Percentiles rank a stretch among this genome's conserved stretches.
Conservation (phyloP, 2,797 vertebrate genomes). For the Schizopygopsis pylzovi region DNA sequence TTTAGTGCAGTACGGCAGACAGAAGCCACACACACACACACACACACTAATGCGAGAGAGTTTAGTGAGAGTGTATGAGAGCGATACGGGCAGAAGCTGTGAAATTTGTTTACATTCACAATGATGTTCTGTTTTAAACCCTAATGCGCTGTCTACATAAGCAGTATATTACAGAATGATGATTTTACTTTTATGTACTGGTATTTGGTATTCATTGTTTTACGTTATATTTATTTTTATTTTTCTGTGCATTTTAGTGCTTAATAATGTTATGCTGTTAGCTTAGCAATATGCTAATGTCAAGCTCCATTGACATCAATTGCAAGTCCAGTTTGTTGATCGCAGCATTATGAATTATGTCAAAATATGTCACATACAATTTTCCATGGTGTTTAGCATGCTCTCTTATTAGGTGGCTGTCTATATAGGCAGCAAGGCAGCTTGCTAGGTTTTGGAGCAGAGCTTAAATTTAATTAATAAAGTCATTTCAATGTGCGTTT, state of each 20-base stretch:
- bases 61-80: background rate
- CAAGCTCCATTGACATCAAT: background rate
- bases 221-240: background rate
- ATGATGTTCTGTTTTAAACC: constrained; percentile 3
- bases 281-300: background rate
- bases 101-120: constrained; percentile 19
- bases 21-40: constrained; percentile 47
- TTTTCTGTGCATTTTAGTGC: background rate
- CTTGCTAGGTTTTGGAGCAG: constrained; percentile 10
- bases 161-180: background rate
- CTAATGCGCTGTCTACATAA: background rate
- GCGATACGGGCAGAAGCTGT: constrained; percentile 10
- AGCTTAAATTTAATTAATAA: constrained; percentile 8
- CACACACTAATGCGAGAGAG: constrained; percentile 34
- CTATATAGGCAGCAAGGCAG: background rate
- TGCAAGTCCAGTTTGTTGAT: background rate
- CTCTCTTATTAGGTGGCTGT: background rate
- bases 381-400: background rate
- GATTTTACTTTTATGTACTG: background rate
- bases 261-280: too few relatives aligned
- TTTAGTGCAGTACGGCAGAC: constrained; percentile 33
- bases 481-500: constrained; percentile 1
- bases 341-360: too few relatives aligned
- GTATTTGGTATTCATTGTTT: background rate
- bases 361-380: background rate